Conservation (phyloP, 1,140 invertebrate genomes). For the Grapholita molesta region DNA sequence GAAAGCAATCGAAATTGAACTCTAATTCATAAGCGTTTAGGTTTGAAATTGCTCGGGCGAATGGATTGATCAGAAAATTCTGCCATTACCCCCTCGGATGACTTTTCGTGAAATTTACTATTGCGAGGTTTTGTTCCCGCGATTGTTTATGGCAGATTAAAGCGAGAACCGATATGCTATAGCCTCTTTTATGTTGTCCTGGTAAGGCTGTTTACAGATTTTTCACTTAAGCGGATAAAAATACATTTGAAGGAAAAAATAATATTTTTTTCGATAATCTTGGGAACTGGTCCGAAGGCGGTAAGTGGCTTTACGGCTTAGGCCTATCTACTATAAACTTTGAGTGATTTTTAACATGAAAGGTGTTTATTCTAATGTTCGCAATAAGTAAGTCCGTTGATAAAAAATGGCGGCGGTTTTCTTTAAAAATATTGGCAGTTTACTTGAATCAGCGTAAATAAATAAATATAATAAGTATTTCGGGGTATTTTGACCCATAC, state of each 20-base stretch:
- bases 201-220: constrained; percentile 39
- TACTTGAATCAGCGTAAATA: too few species aligned
- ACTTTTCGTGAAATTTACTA: constrained; percentile 52
- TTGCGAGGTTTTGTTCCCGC: constrained; percentile 44
- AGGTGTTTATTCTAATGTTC: not conserved
- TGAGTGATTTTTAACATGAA: not conserved
- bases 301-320: not conserved
- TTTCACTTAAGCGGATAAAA: constrained; percentile 40
- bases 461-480: too few species aligned
- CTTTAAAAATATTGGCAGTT: too few species aligned
- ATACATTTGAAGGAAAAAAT: constrained; percentile 31
- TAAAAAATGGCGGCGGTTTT: too few species aligned
- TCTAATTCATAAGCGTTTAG: too few species aligned
- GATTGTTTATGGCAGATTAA: constrained; percentile 61
- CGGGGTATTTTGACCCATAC: too few species aligned
- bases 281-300: not conserved
- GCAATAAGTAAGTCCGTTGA: too few species aligned
- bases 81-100: constrained; percentile 44
- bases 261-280: not conserved
- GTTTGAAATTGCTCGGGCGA: not conserved
- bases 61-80: constrained; percentile 38
- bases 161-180: constrained; percentile 36
- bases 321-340: too few species aligned
- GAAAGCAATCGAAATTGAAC: too few species aligned
- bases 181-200: constrained; percentile 41